Base-by-base conservation (phyloP, 2,888 invertebrate genomes). In the Rhagium mordax region DNA sequence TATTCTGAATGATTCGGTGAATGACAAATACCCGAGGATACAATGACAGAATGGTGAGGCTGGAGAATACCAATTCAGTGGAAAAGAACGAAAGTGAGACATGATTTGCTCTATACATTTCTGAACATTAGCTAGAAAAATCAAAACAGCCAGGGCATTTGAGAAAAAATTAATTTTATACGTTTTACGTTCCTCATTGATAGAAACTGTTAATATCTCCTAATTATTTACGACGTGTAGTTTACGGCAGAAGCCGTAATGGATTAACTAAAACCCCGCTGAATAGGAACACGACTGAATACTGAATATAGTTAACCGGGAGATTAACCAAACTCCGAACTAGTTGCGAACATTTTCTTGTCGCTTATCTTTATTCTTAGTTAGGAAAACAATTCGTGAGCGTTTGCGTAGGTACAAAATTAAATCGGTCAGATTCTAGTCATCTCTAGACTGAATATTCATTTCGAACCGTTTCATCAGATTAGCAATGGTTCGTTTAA, bases 291-390 rank as follows among this genome's bases (percentile, higher is more conserved):
- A 21, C 27, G 6, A 27, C 24, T 55, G 27, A 55, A 41, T 41
- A 27, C 24, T 55, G 27, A 55, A 41, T 41, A 55, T 55, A 55
- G 4, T 55, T 55, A 55, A 55, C 55, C 55, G 24, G 24, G 6
- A 55, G 55, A 55, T 55, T 55, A 55, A 55, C 24, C 55, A 55
- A 55, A 55, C 55, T 55, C 13, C 55, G 15, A 55, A 55, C 55
- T 55, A 55, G 55, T 55, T 55, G 24, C 27, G 24, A 55, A 27
- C 55, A 24, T 27, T 55, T n/a, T 55, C 55, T 27, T 55, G 55
- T n/a, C n/a, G 24, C 24, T 27, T 55, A 24, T 15, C 55, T 55
- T 55, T 55, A 55, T 55, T 55, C 55, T 27, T 6, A 29, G 29
- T 13, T 33, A 10, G 10, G 10, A n/a, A n/a, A 41, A 41, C 41